Base-by-base conservation (phyloP, 1,140 invertebrate species). In the Neocloeon triangulifer region DNA sequence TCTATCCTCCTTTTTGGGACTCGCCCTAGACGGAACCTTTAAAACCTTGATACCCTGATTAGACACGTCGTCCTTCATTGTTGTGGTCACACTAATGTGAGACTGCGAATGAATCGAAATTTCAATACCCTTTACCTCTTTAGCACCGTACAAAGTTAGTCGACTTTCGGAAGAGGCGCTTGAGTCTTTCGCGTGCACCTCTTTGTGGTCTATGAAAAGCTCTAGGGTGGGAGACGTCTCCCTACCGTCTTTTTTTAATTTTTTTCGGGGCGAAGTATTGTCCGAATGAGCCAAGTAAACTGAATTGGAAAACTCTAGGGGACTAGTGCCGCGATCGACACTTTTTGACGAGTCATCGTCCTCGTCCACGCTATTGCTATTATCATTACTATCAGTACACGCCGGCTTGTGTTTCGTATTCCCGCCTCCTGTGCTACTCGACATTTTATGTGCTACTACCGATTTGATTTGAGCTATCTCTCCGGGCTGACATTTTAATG, bases 21-120 rank as follows among this genome's bases (percentile, higher is more conserved):
- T n/a, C n/a, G n/a, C n/a, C n/a, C n/a, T n/a, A n/a, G n/a, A n/a
- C n/a, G n/a, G n/a, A n/a, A n/a, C n/a, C n/a, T n/a, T n/a, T n/a
- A n/a, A n/a, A n/a, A n/a, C n/a, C n/a, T n/a, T n/a, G n/a, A n/a
- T n/a, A n/a, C n/a, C n/a, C n/a, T n/a, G n/a, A n/a, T n/a, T n/a
- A n/a, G n/a, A n/a, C n/a, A n/a, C n/a, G n/a, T n/a, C n/a, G n/a
- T 56, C 52, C 13, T 46, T 43, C 15, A 42, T 38, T 4, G 45
- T 52, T 14, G 50, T 53, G 5, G 55, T 59, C 8, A 60, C 47
- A 21, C 51, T 58, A 30, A 61, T 61, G 32, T 58, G 55, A 10
- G 57, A 59, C 42, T 61, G 51, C 12, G 58, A 58, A 29, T 50
- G 49, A 30, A 60, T 60, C 5, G 56, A 58, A 32, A 60, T 61